These are phyloP conservation scores for Cheilosia scutellata DNA, from an alignment of 2,888 invertebrate species.

Conservation along the genomic window DNA sequence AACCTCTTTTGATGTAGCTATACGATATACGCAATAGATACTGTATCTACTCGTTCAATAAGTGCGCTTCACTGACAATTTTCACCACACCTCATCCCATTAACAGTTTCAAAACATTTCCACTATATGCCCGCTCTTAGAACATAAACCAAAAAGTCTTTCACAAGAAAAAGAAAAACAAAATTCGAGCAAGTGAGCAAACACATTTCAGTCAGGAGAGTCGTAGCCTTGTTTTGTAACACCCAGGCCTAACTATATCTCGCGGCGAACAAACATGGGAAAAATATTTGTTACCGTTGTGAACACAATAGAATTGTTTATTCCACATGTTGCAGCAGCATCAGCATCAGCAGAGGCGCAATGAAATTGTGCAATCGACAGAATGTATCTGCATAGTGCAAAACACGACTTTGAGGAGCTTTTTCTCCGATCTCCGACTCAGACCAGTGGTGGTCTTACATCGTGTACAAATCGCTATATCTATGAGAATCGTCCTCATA, in stretches of 20 bases:
- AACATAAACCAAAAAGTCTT: conserved; percentile 29
- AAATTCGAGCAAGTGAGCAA: conserved; percentile 16
- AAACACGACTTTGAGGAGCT: conserved; percentile 60
- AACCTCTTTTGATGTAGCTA: conserved; percentile 21
- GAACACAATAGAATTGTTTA: conserved; percentile 66
- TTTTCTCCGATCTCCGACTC: conserved; percentile 23
- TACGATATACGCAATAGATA: background rate
- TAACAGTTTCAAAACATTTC: conserved; percentile 54
- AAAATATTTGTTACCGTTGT: conserved; percentile 51
- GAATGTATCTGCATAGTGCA: conserved; percentile 54
- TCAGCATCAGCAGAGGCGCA: conserved; percentile 27
- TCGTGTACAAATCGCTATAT: conserved; percentile 29
- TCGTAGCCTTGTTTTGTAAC: conserved; percentile 39
- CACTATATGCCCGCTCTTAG: conserved; percentile 25
- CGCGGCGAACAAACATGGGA: conserved; percentile 19
- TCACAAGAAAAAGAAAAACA: conserved; percentile 10
- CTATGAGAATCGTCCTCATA: conserved; percentile 35
- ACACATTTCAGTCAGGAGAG: background rate
- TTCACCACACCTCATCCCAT: conserved; percentile 63
- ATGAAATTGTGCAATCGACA: conserved; percentile 63
- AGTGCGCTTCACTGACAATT: conserved; percentile 45
- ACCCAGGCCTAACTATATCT: conserved; percentile 3
- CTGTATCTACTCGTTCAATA: conserved; percentile 7
- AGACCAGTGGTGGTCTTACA: conserved; percentile 2
- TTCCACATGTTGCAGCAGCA: conserved; percentile 59